Conservation (phyloP, 1,140 invertebrate species). For the Popillia japonica region DNA sequence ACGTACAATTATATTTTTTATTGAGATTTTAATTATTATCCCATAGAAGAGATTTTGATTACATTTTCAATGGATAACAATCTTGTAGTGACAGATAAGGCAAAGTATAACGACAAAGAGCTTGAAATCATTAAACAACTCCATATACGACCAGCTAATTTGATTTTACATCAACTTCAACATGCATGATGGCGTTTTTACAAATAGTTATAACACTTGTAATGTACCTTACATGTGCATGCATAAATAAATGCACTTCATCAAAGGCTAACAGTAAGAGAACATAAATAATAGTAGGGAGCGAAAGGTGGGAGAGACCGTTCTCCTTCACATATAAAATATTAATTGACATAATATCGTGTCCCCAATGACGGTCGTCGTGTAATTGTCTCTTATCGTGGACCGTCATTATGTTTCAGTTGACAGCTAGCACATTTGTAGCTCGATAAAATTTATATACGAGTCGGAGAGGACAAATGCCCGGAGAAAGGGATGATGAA, state of each 20-base stretch:
- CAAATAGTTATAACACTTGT: too few relatives aligned
- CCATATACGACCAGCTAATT: too few relatives aligned
- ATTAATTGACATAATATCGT: conserved; percentile 42
- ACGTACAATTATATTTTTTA: too few relatives aligned
- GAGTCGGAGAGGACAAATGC: background rate
- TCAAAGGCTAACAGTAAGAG: background rate
- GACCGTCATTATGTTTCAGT: conserved; percentile 40
- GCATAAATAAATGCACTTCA: conserved; percentile 10
- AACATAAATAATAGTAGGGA: background rate
- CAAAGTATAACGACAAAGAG: too few relatives aligned
- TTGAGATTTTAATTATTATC: too few relatives aligned
- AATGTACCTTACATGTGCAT: background rate
- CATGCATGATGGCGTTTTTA: too few relatives aligned
- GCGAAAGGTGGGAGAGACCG: background rate
- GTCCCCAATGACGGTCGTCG: conserved; percentile 37
- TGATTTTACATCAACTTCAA: too few relatives aligned
- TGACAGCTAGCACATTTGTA: conserved; percentile 43
- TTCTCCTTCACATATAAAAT: conserved; percentile 21
- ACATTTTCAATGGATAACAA: too few relatives aligned
- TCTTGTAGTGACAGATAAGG: too few relatives aligned
- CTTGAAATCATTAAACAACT: too few relatives aligned
- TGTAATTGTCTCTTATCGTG: conserved; percentile 40
- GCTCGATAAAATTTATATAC: conserved; percentile 37
- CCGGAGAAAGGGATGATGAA: conserved; percentile 35
- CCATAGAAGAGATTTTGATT: too few relatives aligned